A percentile compares a stretch with the other conserved stretches of the same genome.
Evolutionary conservation across 2,113 vertebrate genomes (phyloP).

Genomic region (Colius striatus): DNA sequence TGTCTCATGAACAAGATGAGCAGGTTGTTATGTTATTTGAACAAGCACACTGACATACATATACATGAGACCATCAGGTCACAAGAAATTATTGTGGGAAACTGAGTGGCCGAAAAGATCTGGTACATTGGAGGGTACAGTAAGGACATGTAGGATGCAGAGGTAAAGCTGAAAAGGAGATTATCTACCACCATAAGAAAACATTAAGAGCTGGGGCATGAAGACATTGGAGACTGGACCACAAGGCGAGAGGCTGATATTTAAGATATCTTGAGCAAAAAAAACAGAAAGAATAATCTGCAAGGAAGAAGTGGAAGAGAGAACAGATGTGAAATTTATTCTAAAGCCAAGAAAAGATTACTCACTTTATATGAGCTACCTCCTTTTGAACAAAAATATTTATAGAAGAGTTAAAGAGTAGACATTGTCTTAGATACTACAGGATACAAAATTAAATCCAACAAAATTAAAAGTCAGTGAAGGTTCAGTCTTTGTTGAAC

Average conservation of each 20-base stretch:
- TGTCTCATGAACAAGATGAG: background rate
- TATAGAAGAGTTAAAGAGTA: background rate
- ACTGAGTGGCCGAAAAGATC: background rate
- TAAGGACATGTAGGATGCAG: background rate
- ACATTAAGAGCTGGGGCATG: background rate
- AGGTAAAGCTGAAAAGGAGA: background rate
- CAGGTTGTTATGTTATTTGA: background rate
- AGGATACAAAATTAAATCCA: background rate
- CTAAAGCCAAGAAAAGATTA: background rate
- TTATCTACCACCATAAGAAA: background rate
- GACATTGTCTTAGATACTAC: background rate
- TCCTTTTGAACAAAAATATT: background rate
- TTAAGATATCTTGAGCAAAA: background rate
- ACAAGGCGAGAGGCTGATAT: background rate
- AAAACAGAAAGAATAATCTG: background rate
- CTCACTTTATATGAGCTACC: background rate
- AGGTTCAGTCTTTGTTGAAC: background rate
- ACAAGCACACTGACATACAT: background rate
- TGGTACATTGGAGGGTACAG: background rate
- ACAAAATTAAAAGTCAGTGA: background rate
- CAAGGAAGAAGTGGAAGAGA: background rate
- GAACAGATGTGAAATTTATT: background rate
- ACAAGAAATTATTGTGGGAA: background rate
- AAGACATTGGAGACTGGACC: background rate
- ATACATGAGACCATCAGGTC: background rate